Percentiles rank a stretch among this genome's conserved stretches.
These are phyloP conservation scores for Pomatostomus ruficeps DNA, from an alignment of 2,113 vertebrate species.

Conservation along the genomic window DNA sequence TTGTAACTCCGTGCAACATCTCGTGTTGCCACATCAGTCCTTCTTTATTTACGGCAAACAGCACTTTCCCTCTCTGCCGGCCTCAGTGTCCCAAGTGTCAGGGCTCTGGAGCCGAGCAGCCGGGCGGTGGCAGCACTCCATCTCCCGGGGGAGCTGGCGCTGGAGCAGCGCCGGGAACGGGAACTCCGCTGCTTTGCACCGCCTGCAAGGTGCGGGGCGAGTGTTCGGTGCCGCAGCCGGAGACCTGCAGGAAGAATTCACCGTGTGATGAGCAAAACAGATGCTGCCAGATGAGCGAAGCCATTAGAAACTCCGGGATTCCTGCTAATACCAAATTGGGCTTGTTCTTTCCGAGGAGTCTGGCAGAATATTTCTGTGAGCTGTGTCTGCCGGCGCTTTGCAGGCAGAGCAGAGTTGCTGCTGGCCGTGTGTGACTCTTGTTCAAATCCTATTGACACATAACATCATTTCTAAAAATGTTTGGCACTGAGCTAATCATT, in stretches of 20 bases:
- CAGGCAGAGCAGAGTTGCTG: not conserved
- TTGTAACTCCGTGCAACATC: accelerated
- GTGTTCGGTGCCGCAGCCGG: not conserved
- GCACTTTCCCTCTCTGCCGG: not conserved
- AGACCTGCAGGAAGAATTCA: not conserved
- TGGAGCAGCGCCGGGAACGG: no score
- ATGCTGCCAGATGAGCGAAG: not conserved
- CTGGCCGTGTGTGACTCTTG: not conserved
- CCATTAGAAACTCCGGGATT: not conserved
- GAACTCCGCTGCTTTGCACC: not conserved
- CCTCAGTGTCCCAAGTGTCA: not conserved
- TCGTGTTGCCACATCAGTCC: not conserved
- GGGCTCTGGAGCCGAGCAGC: not conserved
- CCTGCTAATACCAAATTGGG: not conserved
- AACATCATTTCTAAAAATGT: not conserved
- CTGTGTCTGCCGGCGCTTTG: accelerated
- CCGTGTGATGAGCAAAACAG: not conserved
- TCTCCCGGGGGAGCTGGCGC: not conserved
- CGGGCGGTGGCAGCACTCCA: slow-evolving; percentile 27
- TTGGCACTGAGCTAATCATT: not conserved
- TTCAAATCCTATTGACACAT: not conserved
- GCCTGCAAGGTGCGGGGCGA: not conserved
- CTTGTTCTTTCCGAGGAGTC: not conserved
- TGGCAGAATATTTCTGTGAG: not conserved
- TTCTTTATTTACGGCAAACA: not conserved